Evolutionary conservation across 2,113 vertebrate genomes (phyloP).

Genomic region (Pollachius pollachius): DNA sequence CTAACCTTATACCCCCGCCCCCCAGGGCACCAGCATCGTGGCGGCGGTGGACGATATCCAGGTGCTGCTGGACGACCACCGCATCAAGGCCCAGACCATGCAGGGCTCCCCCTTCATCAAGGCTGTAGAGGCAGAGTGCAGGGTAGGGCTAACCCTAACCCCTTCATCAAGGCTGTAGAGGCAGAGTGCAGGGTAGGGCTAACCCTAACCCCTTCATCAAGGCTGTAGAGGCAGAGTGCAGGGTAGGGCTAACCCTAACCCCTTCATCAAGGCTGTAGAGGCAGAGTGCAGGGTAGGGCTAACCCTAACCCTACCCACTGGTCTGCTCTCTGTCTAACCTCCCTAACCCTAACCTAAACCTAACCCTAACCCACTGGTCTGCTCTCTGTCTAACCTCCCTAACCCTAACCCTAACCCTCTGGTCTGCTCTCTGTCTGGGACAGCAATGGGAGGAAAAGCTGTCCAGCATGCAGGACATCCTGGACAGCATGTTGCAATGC

Average conservation of each 20-base stretch:
- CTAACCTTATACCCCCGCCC: neutral
- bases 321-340: no score
- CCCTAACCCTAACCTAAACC: no score
- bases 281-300: no score
- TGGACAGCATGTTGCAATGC: constrained; percentile 86
- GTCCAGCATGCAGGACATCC: constrained; percentile 80
- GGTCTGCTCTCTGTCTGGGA: neutral
- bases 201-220: constrained; percentile 77
- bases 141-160: constrained; percentile 70
- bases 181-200: no score
- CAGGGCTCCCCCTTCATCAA: constrained; percentile 88
- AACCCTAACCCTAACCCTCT: no score
- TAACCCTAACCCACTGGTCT: no score
- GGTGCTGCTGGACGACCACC: constrained; percentile 86
- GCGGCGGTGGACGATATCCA: constrained; percentile 88
- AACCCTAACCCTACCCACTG: constrained; percentile 34
- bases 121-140: constrained; percentile 83
- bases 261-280: no score
- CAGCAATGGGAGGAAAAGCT: constrained; percentile 88
- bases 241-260: no score
- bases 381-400: no score
- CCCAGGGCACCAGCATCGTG: constrained; percentile 81
- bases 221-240: no score
- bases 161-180: no score
- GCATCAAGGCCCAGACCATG: constrained; percentile 90